Base-by-base conservation (phyloP, 2,888 invertebrate species). In the Lymantria monacha region DNA sequence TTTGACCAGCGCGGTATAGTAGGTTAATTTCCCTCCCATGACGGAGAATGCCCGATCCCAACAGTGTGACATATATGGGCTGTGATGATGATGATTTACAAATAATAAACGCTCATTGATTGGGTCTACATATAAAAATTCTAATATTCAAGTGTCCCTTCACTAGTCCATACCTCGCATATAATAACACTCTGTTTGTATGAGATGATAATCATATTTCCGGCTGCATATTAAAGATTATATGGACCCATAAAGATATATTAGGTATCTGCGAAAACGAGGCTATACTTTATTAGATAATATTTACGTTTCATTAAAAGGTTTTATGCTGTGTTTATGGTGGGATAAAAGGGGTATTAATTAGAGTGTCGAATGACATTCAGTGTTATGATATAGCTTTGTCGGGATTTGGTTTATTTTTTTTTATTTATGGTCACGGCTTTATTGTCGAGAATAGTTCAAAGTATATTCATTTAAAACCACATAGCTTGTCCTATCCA, bases 161-260 rank as follows among this genome's bases (percentile, higher is more conserved):
- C 84, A 79, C 83, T 77, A 80, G 69, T 72, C 70, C 74, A 66
- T 69, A 75, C 73, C 70, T 62, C 55, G 58, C 56, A 63, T 61
- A 69, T 81, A 79, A 81, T 80, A 77, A 74, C 70, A 68, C 62
- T 65, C 72, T 79, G 83, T 83, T 80, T 82, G 81, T 80, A 65
- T 71, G 70, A 74, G 76, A 79, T 77, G 78, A 81, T 85, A 84
- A 85, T 83, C 80, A 85, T 81, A 85, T 79, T 79, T 84, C 81
- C 77, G 55, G 56, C 68, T 72, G 71, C 74, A 81, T 83, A 83
- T 84, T 81, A 85, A 77, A 77, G 80, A 75, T 83, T 83, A 87
- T 82, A 83, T 80, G 79, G 72, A 70, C 69, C 62, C 79, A 78
- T 87, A 87, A 87, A 87, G 80, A 86, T 80, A 80, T 82, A 83